These are phyloP conservation scores for Malthinus seriepunctatus DNA, from an alignment of 2,888 invertebrate species.

Conservation along the genomic window DNA sequence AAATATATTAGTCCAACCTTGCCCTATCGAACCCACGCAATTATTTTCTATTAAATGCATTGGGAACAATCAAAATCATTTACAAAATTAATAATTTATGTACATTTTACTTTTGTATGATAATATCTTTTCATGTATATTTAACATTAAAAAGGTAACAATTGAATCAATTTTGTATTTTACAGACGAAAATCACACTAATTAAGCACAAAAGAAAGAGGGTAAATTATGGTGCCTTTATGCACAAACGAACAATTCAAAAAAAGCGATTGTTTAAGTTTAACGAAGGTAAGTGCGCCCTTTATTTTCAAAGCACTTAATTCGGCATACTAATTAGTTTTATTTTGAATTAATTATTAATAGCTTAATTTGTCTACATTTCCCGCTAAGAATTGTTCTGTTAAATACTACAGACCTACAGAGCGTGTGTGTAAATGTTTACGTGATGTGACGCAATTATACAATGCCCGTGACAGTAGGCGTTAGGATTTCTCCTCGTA, in stretches of 20 bases:
- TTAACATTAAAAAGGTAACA: no score
- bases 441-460: slow-evolving; percentile 21
- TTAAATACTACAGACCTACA: slow-evolving; percentile 8
- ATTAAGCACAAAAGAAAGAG: neutral
- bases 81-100: neutral
- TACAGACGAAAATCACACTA: neutral
- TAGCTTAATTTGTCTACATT: neutral
- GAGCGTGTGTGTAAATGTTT: slow-evolving; percentile 12
- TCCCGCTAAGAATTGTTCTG: neutral
- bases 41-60: slow-evolving; percentile 2
- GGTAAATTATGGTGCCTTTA: no score
- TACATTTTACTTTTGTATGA: slow-evolving; percentile 11
- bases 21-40: slow-evolving; percentile 4
- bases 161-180: neutral
- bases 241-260: no score
- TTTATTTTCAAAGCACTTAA: no score
- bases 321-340: no score
- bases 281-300: no score
- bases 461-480: slow-evolving; percentile 19
- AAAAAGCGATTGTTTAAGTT: no score
- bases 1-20: slow-evolving; percentile 7
- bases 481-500: slow-evolving; percentile 33
- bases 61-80: neutral
- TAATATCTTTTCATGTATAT: slow-evolving; percentile 1
- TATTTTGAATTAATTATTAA: no score